Evolutionary conservation across 23 tunicate species (phyloP), one percentile per base, ranked within the genome.

Genomic region (Trididemnum miniatum): DNA sequence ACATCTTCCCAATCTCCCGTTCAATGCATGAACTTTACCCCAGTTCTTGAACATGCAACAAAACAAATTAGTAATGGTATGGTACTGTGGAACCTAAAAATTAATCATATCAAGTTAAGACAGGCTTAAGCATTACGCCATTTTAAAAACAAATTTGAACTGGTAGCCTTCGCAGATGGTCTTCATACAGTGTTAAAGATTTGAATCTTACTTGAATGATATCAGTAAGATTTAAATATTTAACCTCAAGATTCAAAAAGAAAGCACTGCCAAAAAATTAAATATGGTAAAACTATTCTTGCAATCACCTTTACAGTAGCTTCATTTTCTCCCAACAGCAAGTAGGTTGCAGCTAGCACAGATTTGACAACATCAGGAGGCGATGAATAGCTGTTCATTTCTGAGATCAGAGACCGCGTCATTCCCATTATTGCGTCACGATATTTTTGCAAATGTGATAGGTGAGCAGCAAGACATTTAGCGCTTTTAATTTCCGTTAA

Each of bases 261-360:
- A n/a, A n/a, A n/a, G n/a, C n/a, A n/a, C n/a, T n/a, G n/a, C n/a
- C n/a, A n/a, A n/a, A n/a, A n/a, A n/a, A n/a, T n/a, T n/a, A n/a
- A n/a, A n/a, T n/a, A n/a, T n/a, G n/a, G n/a, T n/a, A n/a, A n/a
- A n/a, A n/a, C n/a, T n/a, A n/a, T n/a, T n/a, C n/a, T n/a, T n/a
- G n/a, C n/a, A n/a, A n/a, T 31, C 4, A 89, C 97, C 66, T 91
- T 86, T 15, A 91, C 65, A 9, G 79, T 89, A 59, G 62, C 73
- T 77, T 91, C 87, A 52, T 37, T 73, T 77, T 91, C 97, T 12
- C 97, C 97, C 1, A 91, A 67, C 73, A 91, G 63, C 50, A 91
- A 29, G 39, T 81, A 91, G 4, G 90, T 91, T 2, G 97, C 97
- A 0, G 86, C 63, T 86, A 91, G 77, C 49, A 86, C 87, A 28